Conservation (phyloP, 2,888 invertebrate species). For the Pseudococcus longispinus region DNA sequence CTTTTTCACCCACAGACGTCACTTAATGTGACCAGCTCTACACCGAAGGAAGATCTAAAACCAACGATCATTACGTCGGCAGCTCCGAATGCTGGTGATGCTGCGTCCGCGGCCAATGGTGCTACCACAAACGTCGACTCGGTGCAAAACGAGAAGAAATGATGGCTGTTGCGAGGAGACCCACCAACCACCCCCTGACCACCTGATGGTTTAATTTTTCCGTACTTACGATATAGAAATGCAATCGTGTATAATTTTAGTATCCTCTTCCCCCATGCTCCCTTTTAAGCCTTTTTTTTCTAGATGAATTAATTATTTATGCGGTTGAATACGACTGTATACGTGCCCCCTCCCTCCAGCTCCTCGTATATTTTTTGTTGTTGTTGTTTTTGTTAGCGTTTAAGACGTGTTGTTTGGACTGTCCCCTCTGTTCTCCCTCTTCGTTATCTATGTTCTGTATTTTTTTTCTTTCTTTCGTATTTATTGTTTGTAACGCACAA, state of each 20-base stretch:
- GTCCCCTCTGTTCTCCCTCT: not conserved
- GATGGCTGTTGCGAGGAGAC: not conserved
- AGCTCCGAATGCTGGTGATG: not conserved
- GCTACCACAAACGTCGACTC: not conserved
- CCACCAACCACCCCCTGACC: not conserved
- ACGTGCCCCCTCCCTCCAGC: not conserved
- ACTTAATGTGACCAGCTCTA: not conserved
- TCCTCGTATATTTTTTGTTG: not conserved
- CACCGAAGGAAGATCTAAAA: not conserved
- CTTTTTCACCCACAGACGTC: not conserved
- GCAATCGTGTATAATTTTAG: not conserved
- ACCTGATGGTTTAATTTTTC: not conserved
- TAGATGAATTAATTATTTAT: not conserved
- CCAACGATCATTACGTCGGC: too few species aligned
- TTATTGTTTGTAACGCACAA: slow-evolving; percentile 13
- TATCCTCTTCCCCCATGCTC: not conserved
- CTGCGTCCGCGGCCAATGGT: not conserved
- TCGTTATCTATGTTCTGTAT: not conserved
- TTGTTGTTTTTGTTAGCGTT: slow-evolving; percentile 3
- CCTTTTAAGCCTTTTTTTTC: not conserved
- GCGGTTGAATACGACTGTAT: not conserved
- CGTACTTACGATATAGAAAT: not conserved
- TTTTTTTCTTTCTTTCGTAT: not conserved
- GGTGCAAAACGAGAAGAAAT: not conserved
- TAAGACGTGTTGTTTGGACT: not conserved